Base-by-base conservation (phyloP, 2,797 vertebrate genomes). In the Lophotriccus pileatus region DNA sequence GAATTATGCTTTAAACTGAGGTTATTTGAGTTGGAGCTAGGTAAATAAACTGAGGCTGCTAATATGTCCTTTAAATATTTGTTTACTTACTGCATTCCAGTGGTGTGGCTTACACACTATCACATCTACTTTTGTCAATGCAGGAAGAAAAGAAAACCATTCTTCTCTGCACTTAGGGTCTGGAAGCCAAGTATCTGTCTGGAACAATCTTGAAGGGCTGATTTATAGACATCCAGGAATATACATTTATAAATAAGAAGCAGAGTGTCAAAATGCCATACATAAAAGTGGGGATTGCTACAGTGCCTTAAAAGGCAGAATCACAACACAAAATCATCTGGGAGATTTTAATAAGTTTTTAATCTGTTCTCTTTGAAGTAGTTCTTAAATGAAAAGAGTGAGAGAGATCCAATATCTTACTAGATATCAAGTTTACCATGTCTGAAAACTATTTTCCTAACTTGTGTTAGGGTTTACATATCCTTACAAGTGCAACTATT, bases 21-120 rank as follows among this genome's bases (percentile, higher is more conserved):
- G 86, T 96, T 87, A 85, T 86, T 84, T 89, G 83, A 96, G 77
- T 96, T 96, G 92, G 39, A 92, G 43, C 69, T 91, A 84, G 72
- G 56, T 88, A 97, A 97, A 97, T 74, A 96, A 96, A 94, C 56
- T 56, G 16, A 78, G 77, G 69, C 74, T 81, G 74, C 58, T 49
- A 53, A 52, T 78, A 90, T 9, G 6, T 81, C 56, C 87, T 95
- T 94, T 84, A 82, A 85, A 66, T 92, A 74, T 87, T 88, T 97
- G 78, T 94, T 79, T 94, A 97, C 97, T 96, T 95, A 84, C 52
- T 88, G 62, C 82, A 86, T 97, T 96, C 96, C 90, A 85, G 10
- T 55, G 72, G 62, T 72, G 34, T 91, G 53, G 82, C 64, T 93
- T 93, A 89, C 87, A 94, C 46, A 76, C 5, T 47, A 73, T 76